Evolutionary conservation across 2,888 invertebrate species (phyloP).

Genomic region (Hyalella azteca): DNA sequence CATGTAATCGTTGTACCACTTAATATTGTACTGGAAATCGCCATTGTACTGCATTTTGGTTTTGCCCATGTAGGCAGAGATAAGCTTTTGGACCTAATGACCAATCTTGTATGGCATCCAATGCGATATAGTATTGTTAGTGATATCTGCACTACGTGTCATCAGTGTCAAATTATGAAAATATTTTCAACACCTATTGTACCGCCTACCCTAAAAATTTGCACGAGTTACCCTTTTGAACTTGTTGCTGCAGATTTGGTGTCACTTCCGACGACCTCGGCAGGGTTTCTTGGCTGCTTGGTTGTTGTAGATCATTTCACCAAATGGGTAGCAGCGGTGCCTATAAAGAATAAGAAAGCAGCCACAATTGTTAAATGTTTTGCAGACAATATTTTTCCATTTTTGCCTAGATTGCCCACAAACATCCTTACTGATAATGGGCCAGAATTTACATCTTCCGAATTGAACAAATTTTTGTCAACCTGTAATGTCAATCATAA

Average conservation of each 20-base stretch:
- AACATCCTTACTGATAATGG: no score
- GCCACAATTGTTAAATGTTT: background rate
- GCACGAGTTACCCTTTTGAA: background rate
- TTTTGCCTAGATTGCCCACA: background rate
- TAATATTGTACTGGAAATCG: background rate
- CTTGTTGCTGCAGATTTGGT: background rate
- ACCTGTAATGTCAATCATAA: background rate
- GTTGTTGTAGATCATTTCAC: background rate
- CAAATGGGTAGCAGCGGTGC: background rate
- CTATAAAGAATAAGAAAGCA: background rate
- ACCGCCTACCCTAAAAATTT: background rate
- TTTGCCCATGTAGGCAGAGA: constrained; percentile 3
- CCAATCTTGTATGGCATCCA: background rate
- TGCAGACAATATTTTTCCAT: background rate
- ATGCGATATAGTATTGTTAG: background rate
- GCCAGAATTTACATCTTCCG: no score
- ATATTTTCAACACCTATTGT: background rate
- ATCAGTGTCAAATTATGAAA: background rate
- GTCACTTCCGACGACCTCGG: background rate
- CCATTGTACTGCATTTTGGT: background rate
- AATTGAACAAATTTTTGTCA: background rate
- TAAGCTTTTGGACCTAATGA: background rate
- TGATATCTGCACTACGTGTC: constrained; percentile 6
- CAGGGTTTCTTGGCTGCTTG: background rate
- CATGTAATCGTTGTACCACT: background rate